These are phyloP conservation scores for Tethya wilhelma DNA, from an alignment of 37 sponge, comb jelly and placozoan species.

Conservation along the genomic window DNA sequence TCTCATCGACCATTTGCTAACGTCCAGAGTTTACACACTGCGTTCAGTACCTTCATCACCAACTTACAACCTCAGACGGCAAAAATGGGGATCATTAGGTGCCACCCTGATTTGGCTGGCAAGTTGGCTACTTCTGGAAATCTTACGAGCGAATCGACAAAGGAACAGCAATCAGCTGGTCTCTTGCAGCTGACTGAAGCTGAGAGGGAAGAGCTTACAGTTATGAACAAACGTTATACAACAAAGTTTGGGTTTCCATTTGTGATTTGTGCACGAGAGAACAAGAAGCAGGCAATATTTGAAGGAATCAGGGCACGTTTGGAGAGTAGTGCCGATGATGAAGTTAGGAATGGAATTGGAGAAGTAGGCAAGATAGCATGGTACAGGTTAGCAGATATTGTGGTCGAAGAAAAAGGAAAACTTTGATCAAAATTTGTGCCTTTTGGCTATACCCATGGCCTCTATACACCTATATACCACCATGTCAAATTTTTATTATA, in stretches of 20 bases:
- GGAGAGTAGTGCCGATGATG: conserved; percentile 1
- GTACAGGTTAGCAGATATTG: conserved; percentile 20
- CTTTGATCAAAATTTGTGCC: no score
- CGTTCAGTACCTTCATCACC: neutral
- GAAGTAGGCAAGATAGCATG: conserved; percentile 23
- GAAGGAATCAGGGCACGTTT: conserved; percentile 7
- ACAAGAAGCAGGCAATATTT: conserved; percentile 28
- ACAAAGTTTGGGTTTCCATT: conserved; percentile 36
- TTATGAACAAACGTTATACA: conserved; percentile 21
- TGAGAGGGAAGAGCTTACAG: conserved; percentile 2
- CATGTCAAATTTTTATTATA: neutral
- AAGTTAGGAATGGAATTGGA: neutral
- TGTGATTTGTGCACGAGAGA: conserved; percentile 45
- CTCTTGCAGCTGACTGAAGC: neutral
- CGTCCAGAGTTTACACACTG: neutral
- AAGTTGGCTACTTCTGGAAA: neutral
- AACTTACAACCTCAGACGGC: neutral
- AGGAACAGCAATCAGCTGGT: conserved; percentile 28
- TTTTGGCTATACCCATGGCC: no score
- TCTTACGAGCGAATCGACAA: conserved; percentile 14
- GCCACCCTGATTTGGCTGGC: conserved; percentile 35
- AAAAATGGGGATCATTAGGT: conserved; percentile 22
- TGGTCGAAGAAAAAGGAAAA: neutral
- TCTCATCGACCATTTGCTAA: neutral
- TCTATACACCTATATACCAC: neutral